These are phyloP conservation scores for Eristalinus aeneus DNA, from an alignment of 2,888 invertebrate species.

Conservation along the genomic window DNA sequence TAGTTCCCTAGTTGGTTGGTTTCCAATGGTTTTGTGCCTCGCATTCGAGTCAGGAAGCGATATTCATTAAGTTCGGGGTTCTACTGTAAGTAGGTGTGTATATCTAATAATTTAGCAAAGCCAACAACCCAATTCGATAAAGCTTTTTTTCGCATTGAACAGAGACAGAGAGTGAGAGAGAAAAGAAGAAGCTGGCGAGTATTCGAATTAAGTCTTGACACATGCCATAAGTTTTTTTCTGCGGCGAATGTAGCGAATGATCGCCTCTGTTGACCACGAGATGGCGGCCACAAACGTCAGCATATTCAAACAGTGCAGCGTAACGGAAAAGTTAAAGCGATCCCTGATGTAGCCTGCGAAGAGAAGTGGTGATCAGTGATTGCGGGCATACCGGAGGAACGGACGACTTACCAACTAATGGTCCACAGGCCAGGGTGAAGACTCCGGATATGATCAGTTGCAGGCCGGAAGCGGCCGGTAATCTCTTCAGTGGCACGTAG, in stretches of 20 bases:
- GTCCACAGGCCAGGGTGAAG: constrained; percentile 84
- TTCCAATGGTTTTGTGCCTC: constrained; percentile 15
- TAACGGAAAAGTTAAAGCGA: constrained; percentile 83
- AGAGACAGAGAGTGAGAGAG: neutral
- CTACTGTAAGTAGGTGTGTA: constrained; percentile 42
- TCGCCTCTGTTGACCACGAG: constrained; percentile 84
- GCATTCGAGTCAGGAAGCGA: constrained; percentile 39
- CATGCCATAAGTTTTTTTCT: constrained; percentile 60
- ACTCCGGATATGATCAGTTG: constrained; percentile 86
- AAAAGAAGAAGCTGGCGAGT: neutral
- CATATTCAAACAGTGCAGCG: constrained; percentile 85
- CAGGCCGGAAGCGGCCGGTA: constrained; percentile 87
- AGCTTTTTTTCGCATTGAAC: neutral
- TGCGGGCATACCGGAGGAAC: neutral
- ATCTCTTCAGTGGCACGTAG: constrained; percentile 85
- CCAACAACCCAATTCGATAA: constrained; percentile 14
- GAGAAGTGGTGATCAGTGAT: neutral
- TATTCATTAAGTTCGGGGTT: constrained; percentile 46
- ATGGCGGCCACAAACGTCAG: constrained; percentile 85
- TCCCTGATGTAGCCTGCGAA: constrained; percentile 85
- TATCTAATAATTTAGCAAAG: constrained; percentile 19
- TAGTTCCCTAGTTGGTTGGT: constrained; percentile 49
- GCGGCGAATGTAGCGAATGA: constrained; percentile 74
- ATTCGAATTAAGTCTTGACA: constrained; percentile 56
- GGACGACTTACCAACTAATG: constrained; percentile 84